Evolutionary conservation across 2,113 vertebrate genomes (phyloP).

Genomic region (Onychorhynchus coronatus): DNA sequence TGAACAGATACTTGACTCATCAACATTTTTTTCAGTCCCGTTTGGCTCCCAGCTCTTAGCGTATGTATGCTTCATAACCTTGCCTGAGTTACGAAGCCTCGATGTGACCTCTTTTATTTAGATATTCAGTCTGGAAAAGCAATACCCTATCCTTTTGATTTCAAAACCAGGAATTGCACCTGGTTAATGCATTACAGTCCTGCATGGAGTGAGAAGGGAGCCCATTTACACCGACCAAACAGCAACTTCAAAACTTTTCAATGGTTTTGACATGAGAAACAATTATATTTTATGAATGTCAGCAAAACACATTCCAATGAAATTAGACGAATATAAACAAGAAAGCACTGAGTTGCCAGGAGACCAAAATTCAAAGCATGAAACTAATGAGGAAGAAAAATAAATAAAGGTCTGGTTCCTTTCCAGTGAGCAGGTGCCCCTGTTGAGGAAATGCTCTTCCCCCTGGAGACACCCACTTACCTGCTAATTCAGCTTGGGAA

Average conservation of each 20-base stretch:
- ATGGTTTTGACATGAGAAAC: neutral
- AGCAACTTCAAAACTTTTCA: neutral
- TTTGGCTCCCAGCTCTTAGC: neutral
- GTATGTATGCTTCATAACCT: neutral
- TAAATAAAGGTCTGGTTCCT: neutral
- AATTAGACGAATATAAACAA: neutral
- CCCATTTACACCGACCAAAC: neutral
- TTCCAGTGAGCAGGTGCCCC: neutral
- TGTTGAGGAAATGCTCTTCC: neutral
- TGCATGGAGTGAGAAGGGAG: neutral
- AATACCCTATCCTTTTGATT: neutral
- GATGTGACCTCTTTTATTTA: neutral
- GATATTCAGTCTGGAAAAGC: neutral
- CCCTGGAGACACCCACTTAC: neutral
- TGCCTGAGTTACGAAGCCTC: neutral
- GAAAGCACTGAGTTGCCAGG: neutral
- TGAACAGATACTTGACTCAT: neutral
- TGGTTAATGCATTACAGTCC: constrained; percentile 8
- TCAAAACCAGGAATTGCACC: neutral
- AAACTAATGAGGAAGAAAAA: neutral
- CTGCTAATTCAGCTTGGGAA: neutral
- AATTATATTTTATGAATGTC: neutral
- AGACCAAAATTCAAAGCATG: neutral
- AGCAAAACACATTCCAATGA: neutral
- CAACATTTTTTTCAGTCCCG: neutral